A percentile compares a stretch with the other conserved stretches of the same genome.
Conservation (phyloP, 2,113 vertebrate species). For the Rhinichthys klamathensis region DNA sequence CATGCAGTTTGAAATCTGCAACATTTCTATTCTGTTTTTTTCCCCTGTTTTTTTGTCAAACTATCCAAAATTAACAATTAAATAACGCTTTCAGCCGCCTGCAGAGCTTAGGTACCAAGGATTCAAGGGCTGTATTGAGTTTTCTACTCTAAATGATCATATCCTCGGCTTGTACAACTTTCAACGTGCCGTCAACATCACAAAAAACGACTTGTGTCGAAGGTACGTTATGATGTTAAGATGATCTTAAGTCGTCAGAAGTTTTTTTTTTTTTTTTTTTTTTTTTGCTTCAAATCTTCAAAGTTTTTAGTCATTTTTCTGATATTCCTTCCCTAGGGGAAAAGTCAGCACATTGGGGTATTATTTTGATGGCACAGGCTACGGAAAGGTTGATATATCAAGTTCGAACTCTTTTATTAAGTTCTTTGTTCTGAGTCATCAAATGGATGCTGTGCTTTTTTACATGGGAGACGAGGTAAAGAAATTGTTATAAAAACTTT, state of each 20-base stretch:
- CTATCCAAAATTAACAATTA: not conserved
- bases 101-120: slow-evolving; percentile 70
- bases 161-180: slow-evolving; percentile 86
- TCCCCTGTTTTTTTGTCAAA: not conserved
- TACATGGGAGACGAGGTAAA: slow-evolving; percentile 83
- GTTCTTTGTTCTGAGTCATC: slow-evolving; percentile 78
- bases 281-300: not conserved
- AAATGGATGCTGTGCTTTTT: slow-evolving; percentile 82
- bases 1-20: no score
- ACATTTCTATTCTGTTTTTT: not conserved
- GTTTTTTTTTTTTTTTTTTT: not conserved
- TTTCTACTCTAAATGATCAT: slow-evolving; percentile 81
- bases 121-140: slow-evolving; percentile 85
- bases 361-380: slow-evolving; percentile 88
- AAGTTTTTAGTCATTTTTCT: not conserved
- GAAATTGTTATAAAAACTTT: no score
- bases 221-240: slow-evolving; percentile 68
- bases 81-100: slow-evolving; percentile 75
- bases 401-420: slow-evolving; percentile 59
- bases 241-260: not conserved
- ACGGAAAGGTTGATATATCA: slow-evolving; percentile 68
- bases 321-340: slow-evolving; percentile 41
- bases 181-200: slow-evolving; percentile 79
- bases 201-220: slow-evolving; percentile 72
- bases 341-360: slow-evolving; percentile 55